Conservation (phyloP, 2,113 vertebrate species). For the Gulo gulo region DNA sequence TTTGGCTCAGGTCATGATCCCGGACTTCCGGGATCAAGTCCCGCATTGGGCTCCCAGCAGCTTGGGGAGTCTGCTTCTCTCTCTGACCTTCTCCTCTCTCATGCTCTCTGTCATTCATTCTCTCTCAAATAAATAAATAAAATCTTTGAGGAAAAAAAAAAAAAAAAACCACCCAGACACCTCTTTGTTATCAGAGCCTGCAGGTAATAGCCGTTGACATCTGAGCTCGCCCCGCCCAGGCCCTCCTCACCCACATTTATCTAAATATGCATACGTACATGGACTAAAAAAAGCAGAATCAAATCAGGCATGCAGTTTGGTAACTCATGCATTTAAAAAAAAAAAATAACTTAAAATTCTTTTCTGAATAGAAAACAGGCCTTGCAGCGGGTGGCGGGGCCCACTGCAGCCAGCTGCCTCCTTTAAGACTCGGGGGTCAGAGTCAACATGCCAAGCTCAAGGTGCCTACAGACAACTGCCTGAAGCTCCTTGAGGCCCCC, state of each 20-base stretch:
- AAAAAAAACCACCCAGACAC: not conserved
- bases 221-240: not conserved
- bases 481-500: not conserved
- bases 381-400: not conserved
- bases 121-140: too few relatives aligned
- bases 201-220: not conserved
- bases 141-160: too few relatives aligned
- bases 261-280: not conserved
- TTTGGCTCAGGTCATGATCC: too few relatives aligned
- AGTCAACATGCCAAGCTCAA: not conserved
- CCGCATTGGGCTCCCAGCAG: too few relatives aligned
- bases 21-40: too few relatives aligned
- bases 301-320: not conserved
- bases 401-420: not conserved
- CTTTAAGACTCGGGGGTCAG: not conserved
- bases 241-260: not conserved
- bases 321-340: not conserved
- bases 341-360: not conserved
- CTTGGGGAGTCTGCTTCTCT: too few relatives aligned
- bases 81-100: too few relatives aligned
- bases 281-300: not conserved
- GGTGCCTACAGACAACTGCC: not conserved
- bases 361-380: slow-evolving; percentile 23
- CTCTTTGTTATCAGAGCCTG: not conserved
- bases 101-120: too few relatives aligned